phyloP scores from a whole-genome alignment of 2,113 vertebrate genomes.

The Pipra filicauda region DNA sequence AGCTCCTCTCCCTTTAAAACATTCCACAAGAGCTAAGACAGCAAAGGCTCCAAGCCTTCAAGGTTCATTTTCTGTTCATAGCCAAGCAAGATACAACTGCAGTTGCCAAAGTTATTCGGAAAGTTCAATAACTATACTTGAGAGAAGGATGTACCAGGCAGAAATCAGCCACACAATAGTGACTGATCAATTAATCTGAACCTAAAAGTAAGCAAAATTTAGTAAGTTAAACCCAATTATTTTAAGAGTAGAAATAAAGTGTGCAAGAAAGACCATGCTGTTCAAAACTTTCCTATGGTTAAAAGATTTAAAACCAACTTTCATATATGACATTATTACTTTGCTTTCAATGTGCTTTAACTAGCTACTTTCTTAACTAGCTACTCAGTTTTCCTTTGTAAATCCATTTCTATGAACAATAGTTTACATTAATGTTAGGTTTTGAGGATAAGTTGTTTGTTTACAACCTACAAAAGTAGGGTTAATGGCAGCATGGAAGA shows the following conservation, averaged over 20 bases:
- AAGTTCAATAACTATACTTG: background rate
- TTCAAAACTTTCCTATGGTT: background rate
- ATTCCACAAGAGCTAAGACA: background rate
- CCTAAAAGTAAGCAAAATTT: background rate
- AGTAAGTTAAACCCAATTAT: background rate
- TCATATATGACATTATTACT: background rate
- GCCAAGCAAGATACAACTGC: background rate
- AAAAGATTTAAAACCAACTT: background rate
- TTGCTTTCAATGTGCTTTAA: background rate
- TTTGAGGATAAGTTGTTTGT: background rate
- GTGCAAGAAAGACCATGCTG: background rate
- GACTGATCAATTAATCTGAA: background rate
- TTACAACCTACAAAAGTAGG: background rate
- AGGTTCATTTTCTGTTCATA: background rate
- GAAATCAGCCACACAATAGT: background rate
- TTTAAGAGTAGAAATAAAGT: background rate
- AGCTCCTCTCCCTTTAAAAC: background rate
- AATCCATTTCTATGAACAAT: background rate
- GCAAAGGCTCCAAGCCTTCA: background rate
- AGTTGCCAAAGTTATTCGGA: background rate
- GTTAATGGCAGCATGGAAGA: background rate
- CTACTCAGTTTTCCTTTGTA: background rate
- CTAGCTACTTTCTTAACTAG: background rate
- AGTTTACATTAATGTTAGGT: background rate
- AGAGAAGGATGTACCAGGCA: background rate